A percentile compares a stretch with the other conserved stretches of the same genome.
phyloP scores from a whole-genome alignment of 2,113 vertebrate species.

The Tauraco erythrolophus region DNA sequence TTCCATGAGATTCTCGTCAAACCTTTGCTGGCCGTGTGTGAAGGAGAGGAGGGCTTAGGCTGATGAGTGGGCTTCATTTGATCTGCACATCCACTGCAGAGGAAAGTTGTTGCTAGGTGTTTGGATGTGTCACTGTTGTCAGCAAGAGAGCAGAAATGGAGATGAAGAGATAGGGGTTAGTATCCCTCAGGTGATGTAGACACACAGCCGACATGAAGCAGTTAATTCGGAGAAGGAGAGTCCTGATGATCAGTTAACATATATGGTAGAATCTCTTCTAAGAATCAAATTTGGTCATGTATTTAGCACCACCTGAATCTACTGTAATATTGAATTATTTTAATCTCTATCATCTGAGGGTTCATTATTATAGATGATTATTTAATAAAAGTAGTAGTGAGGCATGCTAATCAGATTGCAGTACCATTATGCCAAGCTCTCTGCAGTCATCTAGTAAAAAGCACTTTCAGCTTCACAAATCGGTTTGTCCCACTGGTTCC shows the following conservation, averaged over 20 bases:
- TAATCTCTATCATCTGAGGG: not conserved
- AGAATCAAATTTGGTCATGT: not conserved
- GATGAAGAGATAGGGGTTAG: not conserved
- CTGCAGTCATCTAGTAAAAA: not conserved
- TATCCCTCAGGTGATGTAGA: not conserved
- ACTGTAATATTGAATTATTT: slow-evolving; percentile 18
- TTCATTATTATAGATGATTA: slow-evolving; percentile 29
- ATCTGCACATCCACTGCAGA: not conserved
- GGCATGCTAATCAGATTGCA: not conserved
- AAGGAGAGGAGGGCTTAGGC: not conserved
- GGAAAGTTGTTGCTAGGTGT: not conserved
- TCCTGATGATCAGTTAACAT: not conserved
- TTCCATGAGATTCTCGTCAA: not conserved
- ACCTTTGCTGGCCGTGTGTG: not conserved
- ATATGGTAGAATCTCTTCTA: not conserved
- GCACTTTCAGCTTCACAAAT: not conserved
- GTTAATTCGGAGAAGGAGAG: not conserved
- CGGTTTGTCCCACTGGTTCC: not conserved
- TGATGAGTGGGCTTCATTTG: not conserved
- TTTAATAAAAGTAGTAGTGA: slow-evolving; percentile 19
- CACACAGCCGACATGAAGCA: rapidly evolving
- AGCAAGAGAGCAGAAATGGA: rapidly evolving
- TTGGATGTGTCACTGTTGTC: not conserved
- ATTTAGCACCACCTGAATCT: not conserved
- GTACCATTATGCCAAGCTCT: not conserved